Evolutionary conservation across 1,140 invertebrate genomes (phyloP), one percentile per base, ranked within the genome.

Genomic region (Lethocerus indicus): DNA sequence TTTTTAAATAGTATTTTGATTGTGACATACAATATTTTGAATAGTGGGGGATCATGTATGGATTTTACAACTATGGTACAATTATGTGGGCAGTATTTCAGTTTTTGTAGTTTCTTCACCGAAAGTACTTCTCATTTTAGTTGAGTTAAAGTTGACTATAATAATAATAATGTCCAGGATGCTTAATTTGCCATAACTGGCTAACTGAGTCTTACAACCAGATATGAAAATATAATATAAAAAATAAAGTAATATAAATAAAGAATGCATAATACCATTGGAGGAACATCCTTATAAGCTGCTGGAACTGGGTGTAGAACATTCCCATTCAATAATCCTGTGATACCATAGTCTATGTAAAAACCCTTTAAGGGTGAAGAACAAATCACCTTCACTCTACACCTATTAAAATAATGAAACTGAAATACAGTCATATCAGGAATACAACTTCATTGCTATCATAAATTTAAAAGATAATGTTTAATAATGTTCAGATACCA

Each of bases 331-430:
- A 48, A 29, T 9, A 20, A 28, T 4, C 16, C 39, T 21, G 18
- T 14, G 23, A 36, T 48, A 32, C 46, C 46, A 24, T 36, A 48
- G 26, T 48, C 46, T 1, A 48, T 48, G 27, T 32, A 48, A 20
- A 2, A 18, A 36, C 35, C 29, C 23, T 28, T 36, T 28, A 32
- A 24, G 13, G 46, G 46, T 23, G 35, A 23, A 16, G 6, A n/a
- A 23, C 28, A 24, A 32, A 35, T 37, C 18, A 48, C 27, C 18
- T 32, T 24, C 2, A 18, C 46, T 2, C 46, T 29, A 35, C 46
- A 48, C 46, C 46, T 48, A 24, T 28, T 28, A 29, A 9, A 29
- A 26, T n/a, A 20, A 23, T 43, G 16, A 43, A 5, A 12, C 26
- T 13, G 16, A 6, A 43, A 26, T 9, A 43, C 23, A 1, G 14